phyloP scores from a whole-genome alignment of 2,113 vertebrate genomes.

The Boulengeromyrus knoepffleri region DNA sequence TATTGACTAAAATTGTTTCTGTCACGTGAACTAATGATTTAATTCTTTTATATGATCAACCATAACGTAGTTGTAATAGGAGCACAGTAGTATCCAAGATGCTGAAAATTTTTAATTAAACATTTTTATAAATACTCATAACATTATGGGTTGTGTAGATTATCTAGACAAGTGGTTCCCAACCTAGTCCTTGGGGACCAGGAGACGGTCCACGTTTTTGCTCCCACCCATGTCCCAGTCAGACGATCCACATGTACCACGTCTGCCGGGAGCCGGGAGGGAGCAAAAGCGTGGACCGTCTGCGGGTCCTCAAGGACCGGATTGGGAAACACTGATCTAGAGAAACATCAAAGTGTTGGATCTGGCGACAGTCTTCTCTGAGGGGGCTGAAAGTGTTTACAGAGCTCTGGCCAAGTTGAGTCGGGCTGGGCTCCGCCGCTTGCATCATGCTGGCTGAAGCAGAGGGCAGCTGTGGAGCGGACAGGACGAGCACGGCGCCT shows the following conservation, averaged over 20 bases:
- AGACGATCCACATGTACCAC: neutral
- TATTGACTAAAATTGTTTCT: neutral
- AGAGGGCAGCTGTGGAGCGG: conserved; percentile 25
- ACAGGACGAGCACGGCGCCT: conserved; percentile 51
- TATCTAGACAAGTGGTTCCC: neutral
- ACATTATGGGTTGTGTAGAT: neutral
- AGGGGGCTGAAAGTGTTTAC: conserved; percentile 38
- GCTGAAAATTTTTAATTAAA: neutral
- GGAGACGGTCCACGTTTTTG: neutral
- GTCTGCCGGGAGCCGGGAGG: neutral
- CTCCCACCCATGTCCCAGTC: neutral
- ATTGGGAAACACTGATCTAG: neutral
- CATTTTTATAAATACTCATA: neutral
- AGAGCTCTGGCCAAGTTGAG: conserved; percentile 28
- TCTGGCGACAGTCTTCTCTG: conserved; percentile 24
- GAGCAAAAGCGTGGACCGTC: neutral
- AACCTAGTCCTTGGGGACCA: neutral
- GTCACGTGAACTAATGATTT: neutral
- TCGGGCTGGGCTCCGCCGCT: conserved; percentile 38
- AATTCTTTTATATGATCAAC: neutral
- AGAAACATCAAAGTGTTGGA: neutral
- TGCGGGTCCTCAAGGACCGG: neutral
- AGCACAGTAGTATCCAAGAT: neutral
- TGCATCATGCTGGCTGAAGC: conserved; percentile 50
- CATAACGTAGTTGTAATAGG: neutral